Evolutionary conservation across 2,113 vertebrate genomes (phyloP).

Genomic region (Scolopax mira): DNA sequence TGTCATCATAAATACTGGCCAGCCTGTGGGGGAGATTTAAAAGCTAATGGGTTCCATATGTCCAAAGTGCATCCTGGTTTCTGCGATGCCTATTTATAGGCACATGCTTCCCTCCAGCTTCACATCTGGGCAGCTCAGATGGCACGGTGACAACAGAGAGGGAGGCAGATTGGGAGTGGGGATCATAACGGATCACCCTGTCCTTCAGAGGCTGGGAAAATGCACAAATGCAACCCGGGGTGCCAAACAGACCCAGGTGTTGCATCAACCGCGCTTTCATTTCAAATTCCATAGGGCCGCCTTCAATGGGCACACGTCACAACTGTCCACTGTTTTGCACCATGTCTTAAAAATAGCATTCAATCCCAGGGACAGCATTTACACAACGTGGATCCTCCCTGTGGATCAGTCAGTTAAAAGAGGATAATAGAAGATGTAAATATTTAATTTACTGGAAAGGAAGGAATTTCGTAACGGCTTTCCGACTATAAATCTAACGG

Average conservation of each 20-base stretch:
- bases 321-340: background rate
- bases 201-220: background rate
- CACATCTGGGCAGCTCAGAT: rapidly evolving
- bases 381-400: background rate
- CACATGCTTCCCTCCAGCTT: background rate
- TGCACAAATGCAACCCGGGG: background rate
- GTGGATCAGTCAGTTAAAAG: background rate
- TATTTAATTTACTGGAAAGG: background rate
- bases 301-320: background rate
- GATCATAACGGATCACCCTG: background rate
- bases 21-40: background rate
- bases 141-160: rapidly evolving
- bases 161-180: background rate
- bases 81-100: background rate
- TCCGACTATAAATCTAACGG: background rate
- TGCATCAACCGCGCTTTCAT: background rate
- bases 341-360: background rate
- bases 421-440: background rate
- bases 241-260: background rate
- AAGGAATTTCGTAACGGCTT: background rate
- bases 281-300: background rate
- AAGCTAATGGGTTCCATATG: background rate
- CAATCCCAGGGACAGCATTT: background rate
- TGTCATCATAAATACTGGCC: background rate
- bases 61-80: background rate